phyloP scores from a whole-genome alignment of 2,113 vertebrate genomes.

The Sylvia atricapilla region DNA sequence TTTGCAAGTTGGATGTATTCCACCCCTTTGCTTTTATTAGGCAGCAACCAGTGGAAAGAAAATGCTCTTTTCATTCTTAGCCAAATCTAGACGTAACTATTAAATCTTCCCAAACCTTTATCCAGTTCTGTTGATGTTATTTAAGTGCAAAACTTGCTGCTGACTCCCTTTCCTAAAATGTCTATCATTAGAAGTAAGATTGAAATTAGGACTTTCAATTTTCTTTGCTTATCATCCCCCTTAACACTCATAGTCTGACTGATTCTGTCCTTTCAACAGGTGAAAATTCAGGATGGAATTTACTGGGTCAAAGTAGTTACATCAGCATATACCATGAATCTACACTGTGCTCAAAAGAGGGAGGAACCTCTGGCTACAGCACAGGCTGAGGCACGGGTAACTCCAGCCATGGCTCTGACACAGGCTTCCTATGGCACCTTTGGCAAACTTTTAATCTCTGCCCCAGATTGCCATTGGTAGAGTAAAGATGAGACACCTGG shows the following conservation, averaged over 20 bases:
- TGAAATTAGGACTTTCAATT: neutral
- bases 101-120: neutral
- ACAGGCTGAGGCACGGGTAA: neutral
- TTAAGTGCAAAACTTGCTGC: neutral
- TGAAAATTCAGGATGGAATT: neutral
- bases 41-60: conserved; percentile 43
- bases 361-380: neutral
- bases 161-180: neutral
- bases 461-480: neutral
- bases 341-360: neutral
- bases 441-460: neutral
- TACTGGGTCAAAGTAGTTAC: neutral
- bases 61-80: conserved; percentile 4
- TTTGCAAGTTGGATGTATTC: conserved; percentile 43
- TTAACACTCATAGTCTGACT: neutral
- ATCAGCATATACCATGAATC: neutral
- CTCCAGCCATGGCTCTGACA: neutral
- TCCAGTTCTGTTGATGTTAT: neutral
- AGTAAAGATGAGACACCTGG: neutral
- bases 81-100: neutral
- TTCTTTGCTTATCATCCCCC: neutral
- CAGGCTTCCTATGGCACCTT: neutral
- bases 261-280: neutral
- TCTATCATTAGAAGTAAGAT: neutral
- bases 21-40: conserved; percentile 31